phyloP scores from a whole-genome alignment of 1,140 invertebrate genomes.

The Drosophila repletoides region DNA sequence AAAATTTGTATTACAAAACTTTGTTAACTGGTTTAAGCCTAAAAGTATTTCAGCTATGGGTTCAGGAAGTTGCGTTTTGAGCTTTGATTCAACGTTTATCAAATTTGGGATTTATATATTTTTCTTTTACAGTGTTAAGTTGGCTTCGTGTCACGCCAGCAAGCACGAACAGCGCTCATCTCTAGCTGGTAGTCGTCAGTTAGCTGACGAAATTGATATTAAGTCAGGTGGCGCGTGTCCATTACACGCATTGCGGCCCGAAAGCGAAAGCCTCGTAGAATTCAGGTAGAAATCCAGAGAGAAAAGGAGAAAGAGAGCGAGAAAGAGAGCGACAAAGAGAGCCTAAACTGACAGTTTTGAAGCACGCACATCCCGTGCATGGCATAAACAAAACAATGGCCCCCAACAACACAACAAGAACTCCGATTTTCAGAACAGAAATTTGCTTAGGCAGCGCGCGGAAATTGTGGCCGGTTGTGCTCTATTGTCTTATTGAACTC shows the following conservation, averaged over 20 bases:
- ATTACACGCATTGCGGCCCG: slow-evolving; percentile 67
- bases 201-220: slow-evolving; percentile 77
- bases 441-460: slow-evolving; percentile 63
- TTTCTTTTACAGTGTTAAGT: background rate
- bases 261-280: slow-evolving; percentile 49
- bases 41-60: too few relatives aligned
- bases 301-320: background rate
- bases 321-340: background rate
- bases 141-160: background rate
- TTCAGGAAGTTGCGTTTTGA: too few relatives aligned
- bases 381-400: slow-evolving; percentile 61
- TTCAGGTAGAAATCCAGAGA: background rate
- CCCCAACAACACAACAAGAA: slow-evolving; percentile 4
- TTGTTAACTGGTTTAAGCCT: too few relatives aligned
- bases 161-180: background rate
- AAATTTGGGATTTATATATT: too few relatives aligned
- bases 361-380: slow-evolving; percentile 60
- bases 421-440: slow-evolving; percentile 24
- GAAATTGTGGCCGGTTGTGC: slow-evolving; percentile 49
- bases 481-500: slow-evolving; percentile 45
- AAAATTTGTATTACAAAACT: too few relatives aligned
- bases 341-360: slow-evolving; percentile 66
- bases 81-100: too few relatives aligned
- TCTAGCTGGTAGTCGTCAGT: slow-evolving; percentile 1
- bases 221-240: slow-evolving; percentile 77